Evolutionary conservation across 2,797 vertebrate genomes (phyloP).

Genomic region (Oreochromis mossambicus): DNA sequence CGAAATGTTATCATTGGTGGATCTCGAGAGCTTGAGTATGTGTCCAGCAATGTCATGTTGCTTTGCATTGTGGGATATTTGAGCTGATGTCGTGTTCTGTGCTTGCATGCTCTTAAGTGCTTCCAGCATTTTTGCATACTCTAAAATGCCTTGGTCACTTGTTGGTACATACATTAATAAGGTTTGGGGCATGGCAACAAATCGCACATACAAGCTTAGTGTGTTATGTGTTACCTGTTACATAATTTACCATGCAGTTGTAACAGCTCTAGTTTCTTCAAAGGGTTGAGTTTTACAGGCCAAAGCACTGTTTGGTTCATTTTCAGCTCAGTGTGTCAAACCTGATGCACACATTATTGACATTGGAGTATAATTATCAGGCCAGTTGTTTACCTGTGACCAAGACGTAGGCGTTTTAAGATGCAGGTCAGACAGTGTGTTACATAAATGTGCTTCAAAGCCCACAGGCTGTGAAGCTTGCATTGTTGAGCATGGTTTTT

Average conservation of each 20-base stretch:
- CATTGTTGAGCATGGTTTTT: background rate
- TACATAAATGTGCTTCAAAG: background rate
- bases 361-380: background rate
- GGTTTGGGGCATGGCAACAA: background rate
- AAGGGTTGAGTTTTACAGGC: background rate
- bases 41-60: background rate
- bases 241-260: background rate
- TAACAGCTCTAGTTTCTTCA: background rate
- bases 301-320: background rate
- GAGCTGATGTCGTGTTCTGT: background rate
- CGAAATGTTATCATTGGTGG: background rate
- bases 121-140: background rate
- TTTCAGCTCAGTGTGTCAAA: background rate
- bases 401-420: background rate
- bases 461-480: background rate
- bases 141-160: background rate
- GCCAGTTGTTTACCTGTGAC: background rate
- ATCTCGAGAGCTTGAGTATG: background rate
- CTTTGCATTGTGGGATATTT: background rate
- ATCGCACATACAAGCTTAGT: background rate
- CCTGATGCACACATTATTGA: background rate
- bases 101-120: background rate
- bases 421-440: background rate
- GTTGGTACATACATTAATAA: background rate
- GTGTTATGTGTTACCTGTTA: background rate